Conservation (phyloP, 1,140 invertebrate species). For the Calycopis cecrops region DNA sequence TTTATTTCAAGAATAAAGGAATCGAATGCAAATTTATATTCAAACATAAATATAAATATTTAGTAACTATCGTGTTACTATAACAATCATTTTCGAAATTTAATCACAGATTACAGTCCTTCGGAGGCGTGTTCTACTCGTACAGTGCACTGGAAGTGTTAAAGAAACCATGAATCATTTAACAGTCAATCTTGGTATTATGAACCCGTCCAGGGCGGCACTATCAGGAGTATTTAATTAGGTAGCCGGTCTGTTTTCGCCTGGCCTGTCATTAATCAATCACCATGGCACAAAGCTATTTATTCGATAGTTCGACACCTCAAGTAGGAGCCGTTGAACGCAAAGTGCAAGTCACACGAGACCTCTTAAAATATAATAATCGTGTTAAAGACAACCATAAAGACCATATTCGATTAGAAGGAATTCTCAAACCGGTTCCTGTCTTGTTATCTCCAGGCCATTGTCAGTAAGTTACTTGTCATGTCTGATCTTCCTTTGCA, state of each 20-base stretch:
- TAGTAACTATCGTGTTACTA: too few relatives aligned
- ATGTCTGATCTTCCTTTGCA: constrained; percentile 54
- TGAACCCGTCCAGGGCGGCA: constrained; percentile 27
- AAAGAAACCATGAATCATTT: constrained; percentile 33
- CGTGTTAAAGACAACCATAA: constrained; percentile 75
- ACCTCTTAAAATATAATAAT: constrained; percentile 76
- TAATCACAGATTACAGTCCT: too few relatives aligned
- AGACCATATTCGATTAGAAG: constrained; percentile 71
- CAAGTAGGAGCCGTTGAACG: constrained; percentile 40
- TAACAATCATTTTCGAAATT: too few relatives aligned
- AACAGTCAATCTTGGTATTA: constrained; percentile 39
- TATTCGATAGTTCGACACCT: constrained; percentile 71
- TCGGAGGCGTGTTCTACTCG: too few relatives aligned
- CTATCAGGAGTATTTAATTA: constrained; percentile 63
- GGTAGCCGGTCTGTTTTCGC: constrained; percentile 67
- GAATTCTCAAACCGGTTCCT: constrained; percentile 68
- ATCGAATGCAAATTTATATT: too few relatives aligned
- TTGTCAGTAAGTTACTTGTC: constrained; percentile 60
- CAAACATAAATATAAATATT: too few relatives aligned
- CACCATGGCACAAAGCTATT: constrained; percentile 57
- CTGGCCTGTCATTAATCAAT: constrained; percentile 72
- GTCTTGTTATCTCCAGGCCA: constrained; percentile 65
- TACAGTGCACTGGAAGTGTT: neutral
- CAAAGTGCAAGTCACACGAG: constrained; percentile 71
- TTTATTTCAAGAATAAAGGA: too few relatives aligned